Conservation (phyloP, 2,113 vertebrate species). For the Taxidea taxus region DNA sequence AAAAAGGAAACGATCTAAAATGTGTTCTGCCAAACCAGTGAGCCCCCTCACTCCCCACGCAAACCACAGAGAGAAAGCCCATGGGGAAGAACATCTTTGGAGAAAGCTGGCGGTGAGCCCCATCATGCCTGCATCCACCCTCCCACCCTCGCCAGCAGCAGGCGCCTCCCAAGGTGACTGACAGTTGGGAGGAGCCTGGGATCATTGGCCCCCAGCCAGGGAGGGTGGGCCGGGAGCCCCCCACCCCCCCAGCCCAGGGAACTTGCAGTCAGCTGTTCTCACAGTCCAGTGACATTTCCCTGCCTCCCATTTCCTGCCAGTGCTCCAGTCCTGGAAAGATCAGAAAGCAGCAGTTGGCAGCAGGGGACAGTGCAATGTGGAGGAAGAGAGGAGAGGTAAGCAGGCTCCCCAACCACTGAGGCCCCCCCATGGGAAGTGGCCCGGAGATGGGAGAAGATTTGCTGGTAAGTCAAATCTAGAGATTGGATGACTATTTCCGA, state of each 20-base stretch:
- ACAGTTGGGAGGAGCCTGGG: background rate
- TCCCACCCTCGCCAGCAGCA: accelerated
- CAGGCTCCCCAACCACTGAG: accelerated
- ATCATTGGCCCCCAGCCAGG: background rate
- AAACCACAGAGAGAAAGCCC: background rate
- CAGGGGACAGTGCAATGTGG: background rate
- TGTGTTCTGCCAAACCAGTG: background rate
- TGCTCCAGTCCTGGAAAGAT: background rate
- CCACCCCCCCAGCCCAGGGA: background rate
- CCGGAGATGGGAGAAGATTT: background rate
- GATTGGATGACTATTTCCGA: background rate
- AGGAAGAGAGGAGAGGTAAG: background rate
- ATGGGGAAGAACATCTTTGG: background rate
- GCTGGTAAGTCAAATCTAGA: background rate
- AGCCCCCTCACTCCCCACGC: background rate
- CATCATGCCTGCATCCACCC: background rate
- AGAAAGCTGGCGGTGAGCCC: background rate
- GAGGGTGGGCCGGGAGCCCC: background rate
- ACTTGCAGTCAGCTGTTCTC: background rate
- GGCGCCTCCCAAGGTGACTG: background rate
- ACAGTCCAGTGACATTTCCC: background rate
- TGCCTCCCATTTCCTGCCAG: background rate
- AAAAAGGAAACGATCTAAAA: background rate
- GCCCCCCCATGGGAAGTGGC: background rate
- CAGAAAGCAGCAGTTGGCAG: background rate